A percentile compares a stretch with the other conserved stretches of the same genome.
phyloP scores from a whole-genome alignment of 1,140 invertebrate species.

The Monochamus saltuarius region DNA sequence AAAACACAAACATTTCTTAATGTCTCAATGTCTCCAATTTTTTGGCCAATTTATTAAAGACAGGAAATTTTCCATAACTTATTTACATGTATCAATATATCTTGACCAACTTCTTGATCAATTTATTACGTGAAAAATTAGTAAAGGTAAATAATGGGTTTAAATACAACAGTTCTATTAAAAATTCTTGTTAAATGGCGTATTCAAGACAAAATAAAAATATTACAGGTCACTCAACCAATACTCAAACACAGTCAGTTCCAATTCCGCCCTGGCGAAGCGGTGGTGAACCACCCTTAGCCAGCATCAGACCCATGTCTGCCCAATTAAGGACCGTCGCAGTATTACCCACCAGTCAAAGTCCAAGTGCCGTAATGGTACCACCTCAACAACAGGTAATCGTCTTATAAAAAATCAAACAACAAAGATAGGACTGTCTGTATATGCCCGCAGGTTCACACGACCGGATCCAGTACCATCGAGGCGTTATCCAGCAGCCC shows the following conservation, averaged over 20 bases:
- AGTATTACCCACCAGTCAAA: slow-evolving; percentile 70
- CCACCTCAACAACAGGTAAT: slow-evolving; percentile 61
- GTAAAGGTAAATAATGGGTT: too few relatives aligned
- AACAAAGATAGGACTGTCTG: slow-evolving; percentile 19
- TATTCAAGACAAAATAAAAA: not conserved
- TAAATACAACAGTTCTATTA: too few relatives aligned
- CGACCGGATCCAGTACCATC: slow-evolving; percentile 59
- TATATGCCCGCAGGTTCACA: slow-evolving; percentile 49
- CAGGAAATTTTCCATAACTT: too few relatives aligned
- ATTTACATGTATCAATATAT: too few relatives aligned
- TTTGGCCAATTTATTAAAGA: too few relatives aligned
- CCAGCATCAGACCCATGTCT: slow-evolving; percentile 90
- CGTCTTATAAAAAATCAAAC: not conserved
- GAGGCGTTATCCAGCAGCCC: slow-evolving; percentile 60
- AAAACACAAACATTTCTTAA: too few relatives aligned
- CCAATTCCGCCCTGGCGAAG: slow-evolving; percentile 62
- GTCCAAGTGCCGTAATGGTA: slow-evolving; percentile 56
- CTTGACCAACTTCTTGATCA: too few relatives aligned
- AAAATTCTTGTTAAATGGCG: too few relatives aligned
- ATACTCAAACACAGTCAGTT: slow-evolving; percentile 55
- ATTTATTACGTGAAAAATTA: too few relatives aligned
- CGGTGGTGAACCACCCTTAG: slow-evolving; percentile 75
- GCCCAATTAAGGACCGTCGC: slow-evolving; percentile 72
- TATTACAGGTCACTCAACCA: slow-evolving; percentile 45
- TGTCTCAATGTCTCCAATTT: too few relatives aligned